Base-by-base conservation (phyloP, 1,140 invertebrate genomes). In the Marisa cornuarietis region DNA sequence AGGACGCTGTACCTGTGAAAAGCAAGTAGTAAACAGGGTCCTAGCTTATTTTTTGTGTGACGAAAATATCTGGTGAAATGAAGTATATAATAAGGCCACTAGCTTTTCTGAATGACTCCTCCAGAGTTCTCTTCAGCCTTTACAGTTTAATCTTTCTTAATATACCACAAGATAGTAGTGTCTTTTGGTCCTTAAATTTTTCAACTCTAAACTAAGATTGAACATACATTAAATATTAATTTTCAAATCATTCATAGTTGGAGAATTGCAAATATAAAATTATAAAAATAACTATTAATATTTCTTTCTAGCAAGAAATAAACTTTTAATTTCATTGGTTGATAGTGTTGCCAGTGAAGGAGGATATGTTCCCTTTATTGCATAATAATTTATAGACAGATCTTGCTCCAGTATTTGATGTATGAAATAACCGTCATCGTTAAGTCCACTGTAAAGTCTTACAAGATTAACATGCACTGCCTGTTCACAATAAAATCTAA, bases 1-100 rank as follows among this genome's bases (percentile, higher is more conserved):
- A 11, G 95, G 94, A 79, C 92, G 92, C 92, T 93, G 94, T 89
- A 93, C 92, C 88, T 90, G 61, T 65, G 79, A 81, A 75, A 73
- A 26, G 63, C 42, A 72, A 72, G 62, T 63, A 72, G 72, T 63
- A 52, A 76, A n/a, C n/a, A n/a, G n/a, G n/a, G n/a, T n/a, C n/a
- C n/a, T n/a, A n/a, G n/a, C n/a, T n/a, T n/a, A n/a, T n/a, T 75
- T 26, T 54, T 16, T 68, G 26, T 61, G 22, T 51, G 49, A 42
- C 18, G 22, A 58, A 58, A 8, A 10, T 16, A 14, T n/a, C 20
- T 8, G 9, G 65, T n/a, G 62, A 24, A 58, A n/a, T 11, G 16
- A 54, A 54, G 24, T 62, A 26, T 71, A 61, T 71, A 14, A n/a
- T 4, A n/a, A 18, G 22, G 22, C 26, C 22, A 13, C 7, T 31